Evolutionary conservation across 2,797 vertebrate species (phyloP), one percentile per base, ranked within the genome.

Genomic region (Sparidentex hasta): DNA sequence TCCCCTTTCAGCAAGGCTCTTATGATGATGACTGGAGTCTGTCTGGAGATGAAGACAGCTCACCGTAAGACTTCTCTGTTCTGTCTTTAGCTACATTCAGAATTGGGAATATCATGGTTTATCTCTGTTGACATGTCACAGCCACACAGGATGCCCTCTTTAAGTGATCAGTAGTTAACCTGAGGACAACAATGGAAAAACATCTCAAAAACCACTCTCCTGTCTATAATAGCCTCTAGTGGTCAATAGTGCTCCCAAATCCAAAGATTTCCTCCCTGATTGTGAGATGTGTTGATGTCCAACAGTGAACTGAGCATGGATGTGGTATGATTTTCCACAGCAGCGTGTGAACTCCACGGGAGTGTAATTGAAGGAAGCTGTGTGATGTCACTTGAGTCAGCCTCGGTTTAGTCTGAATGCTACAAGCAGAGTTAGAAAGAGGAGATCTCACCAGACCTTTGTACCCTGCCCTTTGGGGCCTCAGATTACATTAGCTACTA

Each of bases 11-110:
- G 68, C 89, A 94, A 89, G 88, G 86, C 48, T 87, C 88, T 1
- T 95, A 93, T 25, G 95, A 96, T 4, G 94, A 96, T 7, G 88
- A 95, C 78, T 96, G 96, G 95, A 95, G 91, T 88, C 75, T 95
- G 58, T 94, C 93, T 25, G 95, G 90, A 67, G 93, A 95, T 18
- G 95, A 95, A 79, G 91, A 93, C 7, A 86, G 81, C 51, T 95
- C 95, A 50, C 94, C 89, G 96, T 96, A 93, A 95, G 96, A 71
- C 25, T 2, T 27, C 12, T 68, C 7, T 55, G 13, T 58, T 1
- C 38, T n/a, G 61, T 65, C 18, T 23, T 55, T 21, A 48, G 33
- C 21, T 66, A 59, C 9, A 11, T 54, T 62, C 25, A 57, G 5
- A 46, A 0, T 0, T 17, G 0, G 54, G 11, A 18, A 3, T 25